A percentile compares a stretch with the other conserved stretches of the same genome.
Conservation (phyloP, 2,888 invertebrate genomes). For the Thysanoteuthis rhombus region DNA sequence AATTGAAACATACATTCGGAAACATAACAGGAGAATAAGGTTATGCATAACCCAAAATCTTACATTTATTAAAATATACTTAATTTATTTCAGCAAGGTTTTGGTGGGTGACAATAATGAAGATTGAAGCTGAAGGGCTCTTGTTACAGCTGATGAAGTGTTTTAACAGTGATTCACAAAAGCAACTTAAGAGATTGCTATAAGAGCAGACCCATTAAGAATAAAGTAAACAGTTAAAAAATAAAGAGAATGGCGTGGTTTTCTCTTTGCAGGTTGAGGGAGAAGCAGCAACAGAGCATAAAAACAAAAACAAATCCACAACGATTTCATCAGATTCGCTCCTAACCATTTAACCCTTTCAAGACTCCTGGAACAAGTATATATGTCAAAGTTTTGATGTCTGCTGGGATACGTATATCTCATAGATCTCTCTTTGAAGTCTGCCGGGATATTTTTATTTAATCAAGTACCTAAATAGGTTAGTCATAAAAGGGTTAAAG, state of each 20-base stretch:
- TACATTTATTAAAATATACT: neutral
- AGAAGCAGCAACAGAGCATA: neutral
- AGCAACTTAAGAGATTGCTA: neutral
- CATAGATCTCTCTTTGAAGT: too few relatives aligned
- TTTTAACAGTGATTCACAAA: neutral
- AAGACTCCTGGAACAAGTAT: too few relatives aligned
- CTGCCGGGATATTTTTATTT: too few relatives aligned
- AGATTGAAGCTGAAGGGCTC: too few relatives aligned
- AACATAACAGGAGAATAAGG: neutral
- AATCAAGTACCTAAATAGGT: too few relatives aligned
- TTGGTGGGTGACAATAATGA: neutral
- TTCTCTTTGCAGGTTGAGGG: neutral
- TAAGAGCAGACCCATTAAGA: neutral
- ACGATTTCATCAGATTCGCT: neutral
- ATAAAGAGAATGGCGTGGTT: neutral
- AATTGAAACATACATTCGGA: neutral
- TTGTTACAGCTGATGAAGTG: constrained; percentile 12
- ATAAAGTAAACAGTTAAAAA: neutral
- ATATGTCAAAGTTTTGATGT: too few relatives aligned
- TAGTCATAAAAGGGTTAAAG: neutral
- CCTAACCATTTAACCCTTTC: too few relatives aligned
- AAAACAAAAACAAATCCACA: neutral
- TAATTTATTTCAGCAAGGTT: neutral
- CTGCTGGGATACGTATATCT: too few relatives aligned
- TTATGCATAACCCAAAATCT: neutral